Percentiles rank a stretch among this genome's conserved stretches.
Conservation (phyloP, 2,888 invertebrate species). For the Micoletzkya japonica region DNA sequence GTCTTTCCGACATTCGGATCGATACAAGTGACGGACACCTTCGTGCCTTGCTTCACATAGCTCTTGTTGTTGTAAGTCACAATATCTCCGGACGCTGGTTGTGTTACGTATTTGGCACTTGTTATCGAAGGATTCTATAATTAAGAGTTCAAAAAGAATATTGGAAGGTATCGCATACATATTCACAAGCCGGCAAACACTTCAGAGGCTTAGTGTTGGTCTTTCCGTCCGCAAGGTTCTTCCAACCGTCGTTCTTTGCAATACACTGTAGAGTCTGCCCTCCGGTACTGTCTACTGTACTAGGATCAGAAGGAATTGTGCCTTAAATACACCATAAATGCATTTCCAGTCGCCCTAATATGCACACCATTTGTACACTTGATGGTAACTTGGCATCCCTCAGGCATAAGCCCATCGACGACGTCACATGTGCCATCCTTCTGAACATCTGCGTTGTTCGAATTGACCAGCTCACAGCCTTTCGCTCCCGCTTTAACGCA, state of each 20-base stretch:
- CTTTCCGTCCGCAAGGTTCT: conserved; percentile 12
- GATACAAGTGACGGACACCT: conserved; percentile 2
- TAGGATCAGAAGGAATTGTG: conserved; percentile 18
- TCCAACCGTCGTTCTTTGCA: conserved; percentile 24
- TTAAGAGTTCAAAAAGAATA: neutral
- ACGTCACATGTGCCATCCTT: conserved; percentile 18
- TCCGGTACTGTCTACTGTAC: conserved; percentile 12
- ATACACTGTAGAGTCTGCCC: conserved; percentile 12
- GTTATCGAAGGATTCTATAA: conserved; percentile 4
- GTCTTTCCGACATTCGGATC: conserved; percentile 13
- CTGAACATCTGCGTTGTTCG: conserved; percentile 12
- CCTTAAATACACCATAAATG: neutral
- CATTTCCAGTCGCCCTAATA: neutral
- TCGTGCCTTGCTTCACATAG: conserved; percentile 15
- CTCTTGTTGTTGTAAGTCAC: conserved; percentile 5
- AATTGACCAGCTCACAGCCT: conserved; percentile 12
- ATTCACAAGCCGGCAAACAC: conserved; percentile 4
- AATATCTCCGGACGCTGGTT: neutral
- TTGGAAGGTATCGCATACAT: neutral
- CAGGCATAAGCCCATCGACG: conserved; percentile 21
- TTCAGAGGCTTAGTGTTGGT: conserved; percentile 3
- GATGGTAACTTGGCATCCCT: conserved; percentile 19
- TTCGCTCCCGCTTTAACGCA: conserved; percentile 20
- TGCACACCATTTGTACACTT: conserved; percentile 18
- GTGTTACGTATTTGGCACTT: neutral